Conservation (phyloP, 2,888 invertebrate species). For the Trissolcus brochymenae region DNA sequence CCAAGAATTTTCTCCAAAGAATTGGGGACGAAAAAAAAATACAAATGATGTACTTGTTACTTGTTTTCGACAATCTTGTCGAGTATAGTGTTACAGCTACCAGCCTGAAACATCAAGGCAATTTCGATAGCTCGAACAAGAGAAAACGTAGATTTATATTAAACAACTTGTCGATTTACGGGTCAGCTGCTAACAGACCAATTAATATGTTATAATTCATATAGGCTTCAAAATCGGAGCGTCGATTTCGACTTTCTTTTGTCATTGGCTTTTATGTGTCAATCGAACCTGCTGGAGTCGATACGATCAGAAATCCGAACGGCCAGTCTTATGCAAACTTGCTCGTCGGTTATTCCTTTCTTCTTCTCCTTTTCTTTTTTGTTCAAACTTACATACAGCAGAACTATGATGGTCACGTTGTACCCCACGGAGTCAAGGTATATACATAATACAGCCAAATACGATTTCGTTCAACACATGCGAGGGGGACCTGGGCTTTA, state of each 20-base stretch:
- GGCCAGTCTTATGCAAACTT: constrained; percentile 53
- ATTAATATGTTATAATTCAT: constrained; percentile 48
- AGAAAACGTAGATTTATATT: constrained; percentile 11
- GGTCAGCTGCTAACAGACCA: constrained; percentile 40
- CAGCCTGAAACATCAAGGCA: not conserved
- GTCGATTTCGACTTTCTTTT: constrained; percentile 34
- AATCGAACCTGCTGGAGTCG: constrained; percentile 43
- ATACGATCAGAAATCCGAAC: constrained; percentile 55
- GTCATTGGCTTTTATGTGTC: constrained; percentile 46
- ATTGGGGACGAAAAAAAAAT: too few relatives aligned
- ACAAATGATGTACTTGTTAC: not conserved
- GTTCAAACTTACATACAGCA: constrained; percentile 45
- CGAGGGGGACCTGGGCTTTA: constrained; percentile 40
- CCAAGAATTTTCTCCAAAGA: too few relatives aligned
- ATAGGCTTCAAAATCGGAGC: constrained; percentile 5
- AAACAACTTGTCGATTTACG: constrained; percentile 37
- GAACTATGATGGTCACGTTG: constrained; percentile 53
- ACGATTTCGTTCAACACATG: constrained; percentile 48
- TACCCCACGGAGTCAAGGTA: constrained; percentile 54
- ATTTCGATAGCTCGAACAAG: constrained; percentile 2
- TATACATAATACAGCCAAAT: constrained; percentile 46
- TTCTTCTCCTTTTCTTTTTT: constrained; percentile 13
- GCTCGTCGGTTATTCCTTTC: constrained; percentile 44
- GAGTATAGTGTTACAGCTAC: constrained; percentile 1
- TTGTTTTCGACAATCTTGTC: not conserved